Conservation (phyloP, 2,888 invertebrate species). For the Drosophila borborema region DNA sequence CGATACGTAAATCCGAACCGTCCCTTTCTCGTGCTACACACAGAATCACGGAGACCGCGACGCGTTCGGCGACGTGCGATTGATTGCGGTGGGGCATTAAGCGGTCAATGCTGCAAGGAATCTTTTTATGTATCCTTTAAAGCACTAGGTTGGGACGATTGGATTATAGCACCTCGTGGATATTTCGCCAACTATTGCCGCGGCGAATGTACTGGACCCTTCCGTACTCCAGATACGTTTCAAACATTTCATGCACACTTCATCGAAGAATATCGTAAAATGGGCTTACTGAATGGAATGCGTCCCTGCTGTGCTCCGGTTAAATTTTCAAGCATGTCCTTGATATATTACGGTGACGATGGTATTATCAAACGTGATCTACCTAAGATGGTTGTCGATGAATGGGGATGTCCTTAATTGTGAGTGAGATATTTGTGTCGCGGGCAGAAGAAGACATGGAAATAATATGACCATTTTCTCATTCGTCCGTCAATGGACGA, state of each 20-base stretch:
- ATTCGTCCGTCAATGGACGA: no score
- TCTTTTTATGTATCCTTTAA: constrained; percentile 96
- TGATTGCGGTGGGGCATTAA: constrained; percentile 89
- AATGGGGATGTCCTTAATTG: constrained; percentile 95
- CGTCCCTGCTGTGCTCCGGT: constrained; percentile 96
- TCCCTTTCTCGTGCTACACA: constrained; percentile 93
- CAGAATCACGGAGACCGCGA: constrained; percentile 89
- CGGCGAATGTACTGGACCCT: constrained; percentile 92
- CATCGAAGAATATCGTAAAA: constrained; percentile 94
- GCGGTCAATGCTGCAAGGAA: constrained; percentile 93
- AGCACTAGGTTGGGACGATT: constrained; percentile 96
- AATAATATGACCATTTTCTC: background rate
- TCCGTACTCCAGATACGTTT: constrained; percentile 92
- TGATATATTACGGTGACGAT: constrained; percentile 95
- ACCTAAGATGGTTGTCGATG: constrained; percentile 98
- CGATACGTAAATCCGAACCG: constrained; percentile 88
- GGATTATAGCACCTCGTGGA: constrained; percentile 95
- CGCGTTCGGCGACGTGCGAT: constrained; percentile 92
- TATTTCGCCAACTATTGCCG: constrained; percentile 97
- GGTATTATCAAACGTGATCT: constrained; percentile 96
- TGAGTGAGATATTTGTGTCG: constrained; percentile 27
- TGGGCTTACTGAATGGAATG: constrained; percentile 91
- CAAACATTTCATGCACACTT: constrained; percentile 96
- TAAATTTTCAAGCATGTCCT: constrained; percentile 95
- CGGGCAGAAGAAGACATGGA: background rate